Percentiles rank a stretch among this genome's conserved stretches.
Evolutionary conservation across 2,888 invertebrate species (phyloP).

Genomic region (Trachelus stipa): DNA sequence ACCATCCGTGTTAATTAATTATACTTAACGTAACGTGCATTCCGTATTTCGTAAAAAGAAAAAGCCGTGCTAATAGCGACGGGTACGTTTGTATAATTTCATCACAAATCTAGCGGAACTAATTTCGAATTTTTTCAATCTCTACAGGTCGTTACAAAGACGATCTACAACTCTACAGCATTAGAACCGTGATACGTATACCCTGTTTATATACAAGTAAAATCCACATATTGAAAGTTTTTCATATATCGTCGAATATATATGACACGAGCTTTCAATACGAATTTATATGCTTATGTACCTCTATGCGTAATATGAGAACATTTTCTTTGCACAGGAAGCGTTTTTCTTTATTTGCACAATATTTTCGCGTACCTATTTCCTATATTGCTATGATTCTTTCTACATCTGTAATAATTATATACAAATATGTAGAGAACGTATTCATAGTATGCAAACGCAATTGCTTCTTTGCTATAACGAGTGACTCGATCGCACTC

Average conservation of each 20-base stretch:
- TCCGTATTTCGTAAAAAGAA: not conserved
- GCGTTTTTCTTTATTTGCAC: too few species aligned
- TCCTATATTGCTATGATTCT: constrained; percentile 1
- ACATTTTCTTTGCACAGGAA: too few species aligned
- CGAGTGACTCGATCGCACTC: too few species aligned
- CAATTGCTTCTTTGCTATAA: constrained; percentile 5
- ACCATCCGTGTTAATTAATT: too few species aligned
- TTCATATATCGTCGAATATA: too few species aligned
- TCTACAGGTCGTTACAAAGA: not conserved
- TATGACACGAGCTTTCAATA: too few species aligned
- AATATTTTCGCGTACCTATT: constrained; percentile 10
- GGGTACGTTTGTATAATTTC: not conserved
- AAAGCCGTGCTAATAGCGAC: not conserved
- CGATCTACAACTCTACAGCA: too few species aligned
- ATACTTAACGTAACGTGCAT: not conserved
- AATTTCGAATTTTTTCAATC: not conserved
- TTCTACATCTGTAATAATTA: constrained; percentile 10
- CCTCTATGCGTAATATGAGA: too few species aligned
- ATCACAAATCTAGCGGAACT: not conserved
- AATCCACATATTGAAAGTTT: not conserved
- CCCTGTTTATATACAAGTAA: not conserved
- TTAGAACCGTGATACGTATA: not conserved
- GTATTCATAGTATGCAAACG: constrained; percentile 10
- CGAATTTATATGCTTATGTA: too few species aligned
- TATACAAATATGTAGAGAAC: constrained; percentile 19